Base-by-base conservation (phyloP, 1,140 invertebrate genomes). In the Pantala flavescens region DNA sequence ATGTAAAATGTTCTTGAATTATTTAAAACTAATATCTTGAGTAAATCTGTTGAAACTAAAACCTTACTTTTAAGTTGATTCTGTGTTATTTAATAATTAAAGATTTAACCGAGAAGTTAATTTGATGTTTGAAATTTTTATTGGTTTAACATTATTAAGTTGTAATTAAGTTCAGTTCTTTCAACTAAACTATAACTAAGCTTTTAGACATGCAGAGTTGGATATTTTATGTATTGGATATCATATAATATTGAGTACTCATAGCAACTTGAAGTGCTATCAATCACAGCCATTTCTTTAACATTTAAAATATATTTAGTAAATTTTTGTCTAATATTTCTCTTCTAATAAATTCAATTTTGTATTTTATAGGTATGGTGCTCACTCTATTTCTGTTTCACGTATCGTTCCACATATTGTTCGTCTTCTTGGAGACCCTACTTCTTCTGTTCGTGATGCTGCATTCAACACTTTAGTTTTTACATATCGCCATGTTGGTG, bases 401-500 rank as follows among this genome's bases (percentile, higher is more conserved):
- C 90, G 91, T 21, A 89, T 95, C 23, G 91, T 96, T 77, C 92
- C 93, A 0, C 88, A 88, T 75, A 89, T 97, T 49, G 91, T 93
- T 5, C 92, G 92, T 79, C 82, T 97, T 74, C 82, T 97, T n/a
- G 91, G 92, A 0, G 95, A 98, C 86, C 93, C 93, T n/a, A 93
- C 90, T 76, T 87, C 89, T 21, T 88, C 92, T 76, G 95, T 97
- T 43, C 83, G 96, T 42, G 95, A 98, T 80, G 90, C 92, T 19
- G 93, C 95, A 5, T 87, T 94, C 78, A 89, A 88, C 78, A 92
- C 95, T 7, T 81, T 97, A 63, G 90, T 95, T 23, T 93, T 97
- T 81, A 91, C 97, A 28, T 98, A 98, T 82, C 89, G 93, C 80
- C 95, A 97, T 82, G 93, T 97, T 72, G 96, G 96, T 77, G 96